Evolutionary conservation across 1,140 invertebrate genomes (phyloP), one percentile per base, ranked within the genome.

Genomic region (Melipona quadrifasciata): DNA sequence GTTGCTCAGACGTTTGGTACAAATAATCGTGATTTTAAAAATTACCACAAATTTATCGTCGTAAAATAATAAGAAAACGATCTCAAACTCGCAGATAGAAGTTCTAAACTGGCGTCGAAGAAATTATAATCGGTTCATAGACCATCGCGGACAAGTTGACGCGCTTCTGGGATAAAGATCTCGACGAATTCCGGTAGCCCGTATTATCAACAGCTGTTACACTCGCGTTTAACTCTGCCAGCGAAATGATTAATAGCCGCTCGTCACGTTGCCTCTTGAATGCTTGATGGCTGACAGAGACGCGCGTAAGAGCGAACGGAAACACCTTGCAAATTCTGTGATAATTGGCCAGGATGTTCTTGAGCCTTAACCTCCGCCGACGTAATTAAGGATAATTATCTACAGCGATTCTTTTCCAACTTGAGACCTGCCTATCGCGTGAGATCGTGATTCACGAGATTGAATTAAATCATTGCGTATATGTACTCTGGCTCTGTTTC

Each of bases 221-320:
- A 70, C 75, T 81, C 82, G 31, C 53, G 74, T 82, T 39, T 85
- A 84, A 84, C 75, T 87, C 73, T 76, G 77, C 78, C 55, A 82
- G 51, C 77, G 16, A 55, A 58, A 79, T 85, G 83, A 87, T 85
- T 87, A 82, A 87, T 85, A 34, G 71, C 51, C 19, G 12, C 58
- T 11, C 61, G 58, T 78, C 27, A 76, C 67, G 67, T 58, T 47
- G 39, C 21, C 64, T 70, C 16, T 31, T 39, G n/a, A 11, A 16
- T 6, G 61, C n/a, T 67, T 53, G 47, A 71, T 39, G 34, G 31
- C 21, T 21, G 27, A 79, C 47, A 34, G 51, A 34, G 61, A 53
- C 47, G 47, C 21, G 19, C 21, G 64, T 55, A 67, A 31, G 27
- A 68, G 51, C 12, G 14, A 31, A 31, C 53, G 78, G 12, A 80